These are phyloP conservation scores for Macrobrachium rosenbergii DNA, from an alignment of 1,140 invertebrate species.

Conservation along the genomic window DNA sequence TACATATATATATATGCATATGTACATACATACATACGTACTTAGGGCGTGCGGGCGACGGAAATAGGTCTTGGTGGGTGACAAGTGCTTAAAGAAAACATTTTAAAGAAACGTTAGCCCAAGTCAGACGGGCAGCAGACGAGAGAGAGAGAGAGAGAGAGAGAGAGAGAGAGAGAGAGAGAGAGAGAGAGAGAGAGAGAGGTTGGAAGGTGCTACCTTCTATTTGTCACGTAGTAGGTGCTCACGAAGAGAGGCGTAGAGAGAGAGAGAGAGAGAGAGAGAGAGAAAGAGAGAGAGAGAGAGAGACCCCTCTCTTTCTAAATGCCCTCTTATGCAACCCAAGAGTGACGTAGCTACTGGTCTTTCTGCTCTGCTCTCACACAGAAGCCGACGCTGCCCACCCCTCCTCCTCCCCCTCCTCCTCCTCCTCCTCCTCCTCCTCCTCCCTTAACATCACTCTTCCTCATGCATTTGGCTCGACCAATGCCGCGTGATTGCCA, in stretches of 20 bases:
- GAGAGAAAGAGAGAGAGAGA: too few species aligned
- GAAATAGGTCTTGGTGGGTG: too few species aligned
- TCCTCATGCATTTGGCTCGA: neutral
- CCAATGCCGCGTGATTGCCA: neutral
- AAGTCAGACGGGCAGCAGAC: too few species aligned
- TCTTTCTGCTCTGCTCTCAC: slow-evolving; percentile 1
- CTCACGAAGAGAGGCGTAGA: neutral
- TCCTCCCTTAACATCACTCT: neutral
- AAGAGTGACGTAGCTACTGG: neutral
- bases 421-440: neutral
- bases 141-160: too few species aligned
- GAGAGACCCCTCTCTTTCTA: too few species aligned
- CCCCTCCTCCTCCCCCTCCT: neutral
- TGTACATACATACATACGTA: slow-evolving; percentile 23
- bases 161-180: too few species aligned
- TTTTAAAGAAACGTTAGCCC: neutral
- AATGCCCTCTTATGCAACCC: neutral
- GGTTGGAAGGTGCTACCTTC: too few species aligned
- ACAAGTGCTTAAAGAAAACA: neutral
- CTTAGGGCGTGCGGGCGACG: neutral
- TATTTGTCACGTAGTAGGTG: too few species aligned
- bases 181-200: too few species aligned
- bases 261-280: too few species aligned
- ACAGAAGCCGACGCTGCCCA: too few species aligned
- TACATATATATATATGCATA: neutral